Evolutionary conservation across 2,113 vertebrate species (phyloP).

Genomic region (Terrapene triunguis): DNA sequence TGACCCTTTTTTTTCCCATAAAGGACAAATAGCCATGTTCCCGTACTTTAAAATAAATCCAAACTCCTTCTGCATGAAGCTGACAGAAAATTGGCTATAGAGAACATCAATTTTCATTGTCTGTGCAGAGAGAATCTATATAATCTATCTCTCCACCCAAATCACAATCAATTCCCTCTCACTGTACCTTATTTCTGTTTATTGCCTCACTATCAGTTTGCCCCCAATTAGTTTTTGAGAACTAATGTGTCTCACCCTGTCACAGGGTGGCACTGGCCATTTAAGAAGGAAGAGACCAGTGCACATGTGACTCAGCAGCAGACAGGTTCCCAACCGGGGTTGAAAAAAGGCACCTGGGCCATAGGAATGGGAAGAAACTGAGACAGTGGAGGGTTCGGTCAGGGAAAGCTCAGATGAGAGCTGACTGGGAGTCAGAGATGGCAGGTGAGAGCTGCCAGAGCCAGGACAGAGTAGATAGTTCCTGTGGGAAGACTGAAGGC

Average conservation of each 20-base stretch:
- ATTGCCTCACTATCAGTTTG: background rate
- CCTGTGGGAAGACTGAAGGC: background rate
- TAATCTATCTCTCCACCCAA: background rate
- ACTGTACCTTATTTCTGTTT: background rate
- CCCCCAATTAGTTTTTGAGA: background rate
- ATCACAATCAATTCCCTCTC: background rate
- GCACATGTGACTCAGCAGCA: background rate
- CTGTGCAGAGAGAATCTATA: background rate
- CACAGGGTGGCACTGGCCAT: background rate
- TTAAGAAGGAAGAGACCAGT: background rate
- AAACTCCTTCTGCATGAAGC: background rate
- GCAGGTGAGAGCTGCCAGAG: background rate
- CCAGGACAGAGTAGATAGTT: background rate
- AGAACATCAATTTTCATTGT: background rate
- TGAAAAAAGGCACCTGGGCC: background rate
- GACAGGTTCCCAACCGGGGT: background rate
- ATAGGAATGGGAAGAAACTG: background rate
- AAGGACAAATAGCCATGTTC: rapidly evolving
- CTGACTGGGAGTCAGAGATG: background rate
- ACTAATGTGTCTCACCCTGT: background rate
- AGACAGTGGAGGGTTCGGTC: background rate
- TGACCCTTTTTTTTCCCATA: background rate
- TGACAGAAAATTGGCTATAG: background rate
- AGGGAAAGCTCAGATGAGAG: background rate
- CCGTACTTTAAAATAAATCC: rapidly evolving